Base-by-base conservation (phyloP, 30 jellyfish, hydroid and myxozoan species). In the Chrysaora quinquecirrha region DNA sequence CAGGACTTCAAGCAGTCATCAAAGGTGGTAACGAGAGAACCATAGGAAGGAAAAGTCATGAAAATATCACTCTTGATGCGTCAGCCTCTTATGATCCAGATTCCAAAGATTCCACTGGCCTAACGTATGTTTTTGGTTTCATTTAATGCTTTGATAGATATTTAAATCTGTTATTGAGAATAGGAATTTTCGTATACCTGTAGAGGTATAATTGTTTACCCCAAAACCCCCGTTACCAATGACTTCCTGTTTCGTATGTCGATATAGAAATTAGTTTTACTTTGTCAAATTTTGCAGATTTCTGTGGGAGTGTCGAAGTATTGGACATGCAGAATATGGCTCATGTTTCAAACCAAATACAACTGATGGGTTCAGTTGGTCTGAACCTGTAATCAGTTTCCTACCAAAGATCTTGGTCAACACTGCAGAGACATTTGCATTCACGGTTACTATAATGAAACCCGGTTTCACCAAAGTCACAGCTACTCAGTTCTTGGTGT, bases 41-140 rank as follows among this genome's bases (percentile, higher is more conserved):
- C 20, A 56, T 66, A 0, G 62, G 83, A 16, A 64, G 90, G 22
- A 67, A 35, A 43, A 80, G 76, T 34, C 90, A 65, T 47, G 69
- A 80, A 35, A 80, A 80, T 50, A 38, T 80, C n/a, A 80, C 90
- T 1, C 31, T 80, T 20, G 90, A 80, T 80, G 90, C 83, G 9
- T 64, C 90, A 3, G 32, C 49, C 23, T 80, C 90, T 4, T 66
- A 35, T 47, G 90, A 80, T 43, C 90, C 90, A 0, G 90, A 80
- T 48, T 79, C 32, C 3, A 48, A 29, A 30, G 14, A 27, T 61
- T 62, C 30, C 25, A 76, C 48, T 29, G 50, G 48, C 29, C 35
- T 66, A 1, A 80, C 76, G 83, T 69, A 48, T 2, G 68, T 52
- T 38, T 38, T 27, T 48, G 89, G 2, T n/a, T n/a, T n/a, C n/a